Evolutionary conservation across 2,888 invertebrate genomes (phyloP).

Genomic region (Dasysyrphus albostriatus): DNA sequence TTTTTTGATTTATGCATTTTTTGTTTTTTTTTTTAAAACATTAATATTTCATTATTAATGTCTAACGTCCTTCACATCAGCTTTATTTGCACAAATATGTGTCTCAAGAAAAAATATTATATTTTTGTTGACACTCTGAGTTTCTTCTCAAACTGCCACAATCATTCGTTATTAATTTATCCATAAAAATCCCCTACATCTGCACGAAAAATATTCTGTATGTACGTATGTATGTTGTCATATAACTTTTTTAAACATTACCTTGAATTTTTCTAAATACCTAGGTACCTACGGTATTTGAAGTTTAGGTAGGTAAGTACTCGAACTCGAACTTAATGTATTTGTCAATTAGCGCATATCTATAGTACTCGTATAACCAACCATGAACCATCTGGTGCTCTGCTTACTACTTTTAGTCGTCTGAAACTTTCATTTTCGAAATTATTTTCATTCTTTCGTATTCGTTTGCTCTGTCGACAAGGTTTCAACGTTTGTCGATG

Average conservation of each 20-base stretch:
- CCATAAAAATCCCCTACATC: neutral
- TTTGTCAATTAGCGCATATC: conserved; percentile 48
- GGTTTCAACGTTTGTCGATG: neutral
- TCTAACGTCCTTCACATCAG: no score
- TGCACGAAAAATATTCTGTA: conserved; percentile 3
- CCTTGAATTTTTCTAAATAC: conserved; percentile 39
- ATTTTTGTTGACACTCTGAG: neutral
- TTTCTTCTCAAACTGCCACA: neutral
- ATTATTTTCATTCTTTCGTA: conserved; percentile 32
- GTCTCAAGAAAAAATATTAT: neutral
- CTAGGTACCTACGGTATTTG: no score
- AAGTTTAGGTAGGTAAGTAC: conserved; percentile 26
- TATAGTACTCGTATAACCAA: neutral
- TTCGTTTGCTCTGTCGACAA: neutral
- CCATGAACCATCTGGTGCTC: conserved; percentile 47
- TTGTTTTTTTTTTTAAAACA: no score
- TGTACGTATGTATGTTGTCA: no score
- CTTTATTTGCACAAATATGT: neutral
- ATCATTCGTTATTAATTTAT: neutral
- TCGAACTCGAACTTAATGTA: conserved; percentile 11
- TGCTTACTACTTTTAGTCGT: neutral
- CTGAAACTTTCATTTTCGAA: conserved; percentile 52
- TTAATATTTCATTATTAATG: no score
- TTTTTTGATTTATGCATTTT: no score
- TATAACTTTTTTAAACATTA: conserved; percentile 19